Percentiles rank a stretch among this genome's conserved stretches.
phyloP scores from a whole-genome alignment of 2,888 invertebrate genomes.

The Trichacis sp. region DNA sequence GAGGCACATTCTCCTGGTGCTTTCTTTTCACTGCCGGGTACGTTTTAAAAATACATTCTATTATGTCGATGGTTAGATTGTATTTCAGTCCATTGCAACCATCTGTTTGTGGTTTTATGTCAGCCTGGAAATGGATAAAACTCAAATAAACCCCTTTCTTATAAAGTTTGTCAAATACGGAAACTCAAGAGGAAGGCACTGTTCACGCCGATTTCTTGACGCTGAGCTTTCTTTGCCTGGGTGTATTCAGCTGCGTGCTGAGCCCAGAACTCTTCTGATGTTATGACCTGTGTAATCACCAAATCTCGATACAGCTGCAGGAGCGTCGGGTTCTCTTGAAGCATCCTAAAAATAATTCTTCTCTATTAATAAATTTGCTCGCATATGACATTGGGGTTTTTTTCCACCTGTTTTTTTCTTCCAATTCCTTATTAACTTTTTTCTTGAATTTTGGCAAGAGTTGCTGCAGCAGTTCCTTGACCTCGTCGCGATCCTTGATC shows the following conservation, averaged over 20 bases:
- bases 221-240: conserved; percentile 77
- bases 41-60: conserved; percentile 98
- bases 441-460: conserved; percentile 93
- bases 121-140: no score
- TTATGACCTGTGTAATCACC: conserved; percentile 94
- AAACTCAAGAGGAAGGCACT: conserved; percentile 74
- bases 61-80: conserved; percentile 96
- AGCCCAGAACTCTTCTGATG: conserved; percentile 98
- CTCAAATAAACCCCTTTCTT: no score
- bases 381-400: no score
- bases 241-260: conserved; percentile 86
- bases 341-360: conserved; percentile 70
- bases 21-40: conserved; percentile 98
- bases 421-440: conserved; percentile 90
- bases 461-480: conserved; percentile 91
- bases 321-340: conserved; percentile 90
- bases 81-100: conserved; percentile 97
- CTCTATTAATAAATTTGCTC: neutral
- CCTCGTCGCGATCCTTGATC: conserved; percentile 89
- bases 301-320: conserved; percentile 96
- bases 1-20: conserved; percentile 95
- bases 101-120: conserved; percentile 96
- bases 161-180: no score
- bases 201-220: conserved; percentile 87
- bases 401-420: conserved; percentile 83